Conservation (phyloP, 2,888 invertebrate species). For the Agrotis segetum region DNA sequence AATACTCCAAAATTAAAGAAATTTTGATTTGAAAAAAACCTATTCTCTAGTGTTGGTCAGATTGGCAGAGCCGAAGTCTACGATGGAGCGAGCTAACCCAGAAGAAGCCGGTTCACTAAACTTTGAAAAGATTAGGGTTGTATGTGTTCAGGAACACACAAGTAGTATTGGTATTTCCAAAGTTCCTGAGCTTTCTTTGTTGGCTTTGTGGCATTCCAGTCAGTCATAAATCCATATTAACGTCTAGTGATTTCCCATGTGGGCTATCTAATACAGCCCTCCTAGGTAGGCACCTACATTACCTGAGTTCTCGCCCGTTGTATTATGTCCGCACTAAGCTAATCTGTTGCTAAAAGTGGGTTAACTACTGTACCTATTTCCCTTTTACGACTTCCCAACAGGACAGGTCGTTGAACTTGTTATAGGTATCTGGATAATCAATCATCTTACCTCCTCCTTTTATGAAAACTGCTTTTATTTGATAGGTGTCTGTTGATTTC, state of each 20-base stretch:
- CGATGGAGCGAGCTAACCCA: too few relatives aligned
- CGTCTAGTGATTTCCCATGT: neutral
- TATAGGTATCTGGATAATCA: constrained; percentile 40
- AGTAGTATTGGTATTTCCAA: too few relatives aligned
- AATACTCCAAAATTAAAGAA: too few relatives aligned
- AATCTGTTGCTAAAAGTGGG: constrained; percentile 60
- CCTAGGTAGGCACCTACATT: constrained; percentile 3
- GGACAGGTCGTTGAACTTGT: constrained; percentile 50
- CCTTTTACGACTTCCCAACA: constrained; percentile 50
- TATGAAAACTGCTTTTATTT: neutral
- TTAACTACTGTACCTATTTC: constrained; percentile 58
- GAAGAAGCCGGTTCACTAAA: too few relatives aligned
- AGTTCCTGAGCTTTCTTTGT: neutral
- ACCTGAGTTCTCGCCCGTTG: constrained; percentile 32
- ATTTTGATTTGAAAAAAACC: too few relatives aligned
- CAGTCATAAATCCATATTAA: constrained; percentile 13
- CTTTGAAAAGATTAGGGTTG: too few relatives aligned
- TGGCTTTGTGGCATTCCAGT: neutral
- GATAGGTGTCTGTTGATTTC: too few relatives aligned
- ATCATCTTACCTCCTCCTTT: neutral
- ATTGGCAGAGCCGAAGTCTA: too few relatives aligned
- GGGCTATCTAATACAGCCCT: constrained; percentile 23
- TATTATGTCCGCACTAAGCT: constrained; percentile 29
- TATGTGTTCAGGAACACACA: too few relatives aligned
- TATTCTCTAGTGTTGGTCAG: too few relatives aligned